phyloP scores from a whole-genome alignment of 2,888 invertebrate genomes.

The Eupithecia subumbrata region DNA sequence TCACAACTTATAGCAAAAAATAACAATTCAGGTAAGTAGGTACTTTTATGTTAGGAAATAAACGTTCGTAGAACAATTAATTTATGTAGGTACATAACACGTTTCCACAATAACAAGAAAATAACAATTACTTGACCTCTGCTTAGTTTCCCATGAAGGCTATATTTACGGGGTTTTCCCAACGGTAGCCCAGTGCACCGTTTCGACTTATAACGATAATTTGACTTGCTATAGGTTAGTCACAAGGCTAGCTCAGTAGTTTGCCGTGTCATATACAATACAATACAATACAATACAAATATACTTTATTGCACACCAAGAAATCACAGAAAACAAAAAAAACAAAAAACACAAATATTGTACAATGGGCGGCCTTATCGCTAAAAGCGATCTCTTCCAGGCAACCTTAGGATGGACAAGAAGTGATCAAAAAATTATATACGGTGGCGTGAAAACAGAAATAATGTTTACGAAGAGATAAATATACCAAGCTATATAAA shows the following conservation, averaged over 20 bases:
- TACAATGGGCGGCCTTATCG: too few relatives aligned
- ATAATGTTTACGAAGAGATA: too few relatives aligned
- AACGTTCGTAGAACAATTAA: not conserved
- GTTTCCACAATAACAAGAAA: constrained; percentile 2
- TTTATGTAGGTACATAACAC: not conserved
- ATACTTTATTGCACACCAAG: too few relatives aligned
- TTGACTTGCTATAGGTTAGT: not conserved
- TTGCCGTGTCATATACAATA: too few relatives aligned
- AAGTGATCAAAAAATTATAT: too few relatives aligned
- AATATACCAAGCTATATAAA: too few relatives aligned
- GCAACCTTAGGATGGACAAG: too few relatives aligned
- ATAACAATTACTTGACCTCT: constrained; percentile 6
- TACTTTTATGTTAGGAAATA: not conserved
- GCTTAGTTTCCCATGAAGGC: not conserved
- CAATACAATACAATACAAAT: too few relatives aligned
- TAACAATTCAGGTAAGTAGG: not conserved
- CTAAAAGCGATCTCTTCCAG: too few relatives aligned
- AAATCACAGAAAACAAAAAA: too few relatives aligned
- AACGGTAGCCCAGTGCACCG: not conserved
- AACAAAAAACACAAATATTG: too few relatives aligned
- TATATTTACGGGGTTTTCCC: constrained; percentile 5
- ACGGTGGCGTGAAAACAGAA: too few relatives aligned
- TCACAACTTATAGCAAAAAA: not conserved
- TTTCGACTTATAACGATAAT: not conserved
- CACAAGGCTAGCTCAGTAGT: not conserved